phyloP scores from a whole-genome alignment of 2,888 invertebrate species.

The Serripes groenlandicus region DNA sequence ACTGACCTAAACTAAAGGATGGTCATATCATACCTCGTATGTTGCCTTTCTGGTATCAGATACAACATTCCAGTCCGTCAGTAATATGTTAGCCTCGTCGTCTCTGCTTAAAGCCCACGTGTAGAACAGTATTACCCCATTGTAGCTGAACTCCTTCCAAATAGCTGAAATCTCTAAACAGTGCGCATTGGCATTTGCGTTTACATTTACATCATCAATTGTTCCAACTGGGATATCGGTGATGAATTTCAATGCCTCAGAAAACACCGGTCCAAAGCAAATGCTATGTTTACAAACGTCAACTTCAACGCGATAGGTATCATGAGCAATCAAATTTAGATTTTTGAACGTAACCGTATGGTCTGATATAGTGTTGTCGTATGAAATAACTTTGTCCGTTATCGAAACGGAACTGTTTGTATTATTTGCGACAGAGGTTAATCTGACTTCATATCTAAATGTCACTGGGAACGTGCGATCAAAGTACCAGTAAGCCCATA shows the following conservation, averaged over 20 bases:
- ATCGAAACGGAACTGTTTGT: background rate
- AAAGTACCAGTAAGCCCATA: slow-evolving; percentile 1
- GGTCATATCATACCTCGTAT: background rate
- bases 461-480: background rate
- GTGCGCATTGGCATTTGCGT: background rate
- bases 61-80: background rate
- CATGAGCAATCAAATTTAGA: background rate
- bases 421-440: background rate
- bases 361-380: background rate
- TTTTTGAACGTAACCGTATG: background rate
- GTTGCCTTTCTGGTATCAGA: background rate
- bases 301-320: background rate
- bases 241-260: background rate
- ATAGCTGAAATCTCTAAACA: background rate
- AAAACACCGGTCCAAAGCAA: background rate
- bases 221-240: background rate
- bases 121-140: background rate
- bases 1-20: background rate
- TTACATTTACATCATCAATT: background rate
- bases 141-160: background rate
- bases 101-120: slow-evolving; percentile 19
- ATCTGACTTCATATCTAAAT: background rate
- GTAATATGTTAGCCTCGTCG: background rate
- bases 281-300: background rate
- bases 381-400: background rate